phyloP scores from a whole-genome alignment of 2,888 invertebrate genomes.

The Melinaea menophilus region DNA sequence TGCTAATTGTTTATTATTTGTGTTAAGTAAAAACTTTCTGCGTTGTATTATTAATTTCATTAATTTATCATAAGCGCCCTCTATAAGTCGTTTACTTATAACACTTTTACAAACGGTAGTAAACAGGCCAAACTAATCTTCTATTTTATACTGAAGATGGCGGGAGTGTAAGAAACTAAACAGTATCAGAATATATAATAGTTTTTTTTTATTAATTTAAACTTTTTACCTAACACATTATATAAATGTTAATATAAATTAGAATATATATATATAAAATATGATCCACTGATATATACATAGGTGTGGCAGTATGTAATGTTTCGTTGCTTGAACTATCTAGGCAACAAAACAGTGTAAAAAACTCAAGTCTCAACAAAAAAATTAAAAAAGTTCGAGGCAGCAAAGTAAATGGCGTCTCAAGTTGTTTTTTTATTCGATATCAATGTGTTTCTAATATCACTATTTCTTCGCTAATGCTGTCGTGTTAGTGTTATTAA shows the following conservation, averaged over 20 bases:
- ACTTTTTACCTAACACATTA: neutral
- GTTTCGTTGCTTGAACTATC: conserved; percentile 21
- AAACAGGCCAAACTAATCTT: too few relatives aligned
- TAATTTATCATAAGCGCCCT: too few relatives aligned
- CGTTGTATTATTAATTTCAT: too few relatives aligned
- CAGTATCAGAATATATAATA: neutral
- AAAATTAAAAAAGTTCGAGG: conserved; percentile 52
- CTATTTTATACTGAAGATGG: neutral
- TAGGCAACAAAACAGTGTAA: conserved; percentile 48
- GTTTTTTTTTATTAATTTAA: neutral
- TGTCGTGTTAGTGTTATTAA: conserved; percentile 46
- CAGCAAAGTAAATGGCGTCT: conserved; percentile 73
- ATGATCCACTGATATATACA: conserved; percentile 9
- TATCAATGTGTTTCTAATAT: conserved; percentile 65
- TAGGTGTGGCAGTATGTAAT: conserved; percentile 21
- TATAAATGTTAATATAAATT: neutral
- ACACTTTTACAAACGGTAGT: too few relatives aligned
- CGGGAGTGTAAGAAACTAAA: neutral
- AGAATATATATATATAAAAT: neutral
- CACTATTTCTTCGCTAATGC: conserved; percentile 45
- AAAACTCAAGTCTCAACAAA: conserved; percentile 39
- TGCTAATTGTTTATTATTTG: too few relatives aligned
- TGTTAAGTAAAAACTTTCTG: too few relatives aligned
- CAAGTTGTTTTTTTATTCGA: conserved; percentile 72
- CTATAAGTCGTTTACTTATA: too few relatives aligned